Percentiles rank a stretch among this genome's conserved stretches.
phyloP scores from a whole-genome alignment of 2,888 invertebrate species.

The Phyllotreta striolata region DNA sequence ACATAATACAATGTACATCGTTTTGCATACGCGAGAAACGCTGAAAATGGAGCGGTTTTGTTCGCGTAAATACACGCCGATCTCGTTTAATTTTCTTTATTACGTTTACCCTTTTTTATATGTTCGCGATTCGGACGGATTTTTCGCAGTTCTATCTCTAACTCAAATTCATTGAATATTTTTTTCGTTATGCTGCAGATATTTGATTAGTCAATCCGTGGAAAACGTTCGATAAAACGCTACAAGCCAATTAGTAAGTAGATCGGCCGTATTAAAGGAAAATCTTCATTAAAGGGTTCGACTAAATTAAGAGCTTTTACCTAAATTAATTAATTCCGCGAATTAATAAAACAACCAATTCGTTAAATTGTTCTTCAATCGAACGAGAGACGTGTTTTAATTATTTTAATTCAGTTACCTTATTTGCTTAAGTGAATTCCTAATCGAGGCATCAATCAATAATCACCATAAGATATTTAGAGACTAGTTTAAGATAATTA shows the following conservation, averaged over 20 bases:
- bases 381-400: not conserved
- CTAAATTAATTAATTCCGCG: constrained; percentile 17
- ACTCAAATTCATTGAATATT: not conserved
- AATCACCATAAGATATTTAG: no score
- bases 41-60: constrained; percentile 20
- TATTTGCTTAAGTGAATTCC: no score
- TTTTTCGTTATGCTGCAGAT: not conserved
- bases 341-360: constrained; percentile 17
- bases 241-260: no score
- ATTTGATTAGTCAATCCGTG: no score
- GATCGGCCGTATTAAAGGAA: no score
- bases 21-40: constrained; percentile 13
- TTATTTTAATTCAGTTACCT: no score
- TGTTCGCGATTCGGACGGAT: not conserved
- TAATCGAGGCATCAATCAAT: no score
- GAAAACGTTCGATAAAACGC: no score
- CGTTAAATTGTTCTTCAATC: constrained; percentile 10
- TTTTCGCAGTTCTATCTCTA: not conserved
- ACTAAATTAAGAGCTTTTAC: no score
- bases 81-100: constrained; percentile 23
- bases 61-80: constrained; percentile 5
- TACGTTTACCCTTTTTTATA: constrained; percentile 9
- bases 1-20: constrained; percentile 28
- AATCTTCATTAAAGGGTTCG: no score
- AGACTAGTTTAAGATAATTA: no score